A percentile compares a stretch with the other conserved stretches of the same genome.
These are phyloP conservation scores for Netelia inedita DNA, from an alignment of 2,888 invertebrate species.

Conservation along the genomic window DNA sequence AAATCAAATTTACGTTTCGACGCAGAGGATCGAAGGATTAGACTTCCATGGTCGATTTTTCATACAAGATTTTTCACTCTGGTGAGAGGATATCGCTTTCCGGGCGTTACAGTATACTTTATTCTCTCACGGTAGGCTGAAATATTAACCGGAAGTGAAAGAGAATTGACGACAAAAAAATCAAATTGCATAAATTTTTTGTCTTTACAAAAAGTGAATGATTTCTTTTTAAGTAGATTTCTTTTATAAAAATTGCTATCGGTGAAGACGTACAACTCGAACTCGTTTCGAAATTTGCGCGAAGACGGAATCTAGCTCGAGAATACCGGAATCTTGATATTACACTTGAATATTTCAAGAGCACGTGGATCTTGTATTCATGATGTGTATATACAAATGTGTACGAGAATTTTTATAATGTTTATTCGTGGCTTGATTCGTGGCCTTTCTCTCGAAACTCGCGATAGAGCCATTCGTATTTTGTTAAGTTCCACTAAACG, in stretches of 20 bases:
- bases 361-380: not conserved
- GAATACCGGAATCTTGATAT: not conserved
- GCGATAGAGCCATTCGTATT: constrained; percentile 59
- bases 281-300: constrained; percentile 10
- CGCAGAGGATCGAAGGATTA: not conserved
- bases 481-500: constrained; percentile 57
- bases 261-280: not conserved
- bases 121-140: constrained; percentile 55
- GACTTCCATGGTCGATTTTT: constrained; percentile 31
- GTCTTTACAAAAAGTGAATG: not conserved
- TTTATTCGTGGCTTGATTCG: constrained; percentile 44
- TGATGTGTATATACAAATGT: not conserved
- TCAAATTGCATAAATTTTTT: constrained; percentile 6
- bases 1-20: not conserved
- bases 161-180: constrained; percentile 32
- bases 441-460: constrained; percentile 32
- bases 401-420: constrained; percentile 38
- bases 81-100: constrained; percentile 64
- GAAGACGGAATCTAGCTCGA: not conserved
- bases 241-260: not conserved
- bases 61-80: constrained; percentile 28
- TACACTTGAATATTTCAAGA: constrained; percentile 12
- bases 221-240: not conserved
- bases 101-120: constrained; percentile 58
- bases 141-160: constrained; percentile 51